Base-by-base conservation (phyloP, 2,888 invertebrate species). In the Drymonia ruficornis region DNA sequence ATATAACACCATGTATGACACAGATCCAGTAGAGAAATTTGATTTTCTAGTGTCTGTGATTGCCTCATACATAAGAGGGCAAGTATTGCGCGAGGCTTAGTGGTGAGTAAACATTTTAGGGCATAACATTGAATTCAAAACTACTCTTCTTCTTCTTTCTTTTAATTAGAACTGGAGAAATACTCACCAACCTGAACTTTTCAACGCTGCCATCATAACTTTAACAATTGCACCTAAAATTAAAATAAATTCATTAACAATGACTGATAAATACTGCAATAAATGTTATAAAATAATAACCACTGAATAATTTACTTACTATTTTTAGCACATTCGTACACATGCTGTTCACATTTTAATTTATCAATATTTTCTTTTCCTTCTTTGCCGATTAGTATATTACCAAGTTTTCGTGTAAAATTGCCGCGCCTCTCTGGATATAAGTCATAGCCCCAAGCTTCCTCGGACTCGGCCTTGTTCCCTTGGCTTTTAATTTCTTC, bases 131-230 rank as follows among this genome's bases (percentile, higher is more conserved):
- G n/a, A n/a, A n/a, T n/a, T n/a, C n/a, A n/a, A n/a, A n/a, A n/a
- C n/a, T n/a, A n/a, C n/a, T n/a, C n/a, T n/a, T n/a, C n/a, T n/a
- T n/a, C n/a, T n/a, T n/a, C n/a, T n/a, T n/a, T n/a, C n/a, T 23
- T 23, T 23, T 23, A 23, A 23, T 23, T 5, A 23, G 23, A 23
- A 5, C 23, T 23, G 5, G 3, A n/a, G 3, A n/a, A n/a, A n/a
- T 36, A 40, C 93, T 88, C 81, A 96, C 96, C 97, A 97, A 74
- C 97, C 97, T 60, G 96, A 95, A 72, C 94, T 94, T 78, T 95
- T 96, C 11, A 98, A 86, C 13, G 98, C 98, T 51, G 95, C 95
- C 94, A 97, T 93, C 96, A 98, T 96, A 18, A 98, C 83, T 85
- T 96, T 97, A 0, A 98, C 96, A 38, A 98, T 86, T 2, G 97